Percentiles rank a stretch among this genome's conserved stretches.
Evolutionary conservation across 2,113 vertebrate species (phyloP).

Genomic region (Polypterus senegalus): DNA sequence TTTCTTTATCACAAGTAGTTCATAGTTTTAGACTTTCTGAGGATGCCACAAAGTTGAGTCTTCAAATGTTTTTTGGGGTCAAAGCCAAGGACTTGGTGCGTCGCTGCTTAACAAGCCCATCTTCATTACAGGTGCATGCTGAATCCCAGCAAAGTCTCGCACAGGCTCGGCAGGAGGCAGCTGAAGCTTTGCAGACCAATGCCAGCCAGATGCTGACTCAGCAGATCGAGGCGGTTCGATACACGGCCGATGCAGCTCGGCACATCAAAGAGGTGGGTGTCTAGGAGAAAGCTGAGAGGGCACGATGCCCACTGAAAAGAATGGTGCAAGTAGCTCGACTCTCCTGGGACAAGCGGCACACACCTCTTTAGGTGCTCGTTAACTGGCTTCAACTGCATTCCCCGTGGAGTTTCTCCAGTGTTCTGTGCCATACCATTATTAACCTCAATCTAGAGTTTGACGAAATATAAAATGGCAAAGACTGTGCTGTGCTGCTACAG

Average conservation of each 20-base stretch:
- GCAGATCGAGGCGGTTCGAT: slow-evolving; percentile 55
- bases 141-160: slow-evolving; percentile 65
- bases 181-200: slow-evolving; percentile 55
- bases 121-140: slow-evolving; percentile 49
- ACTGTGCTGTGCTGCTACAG: too few species aligned
- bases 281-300: not conserved
- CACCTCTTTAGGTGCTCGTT: too few species aligned
- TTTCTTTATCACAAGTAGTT: not conserved
- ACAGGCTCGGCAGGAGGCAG: slow-evolving; percentile 57
- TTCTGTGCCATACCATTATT: too few species aligned
- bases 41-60: too few species aligned
- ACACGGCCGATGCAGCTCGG: slow-evolving; percentile 52
- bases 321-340: too few species aligned
- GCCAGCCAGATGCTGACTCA: slow-evolving; percentile 63
- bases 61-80: not conserved
- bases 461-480: too few species aligned
- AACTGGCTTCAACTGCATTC: too few species aligned
- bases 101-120: not conserved
- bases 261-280: slow-evolving; percentile 67
- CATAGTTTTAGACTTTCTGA: not conserved
- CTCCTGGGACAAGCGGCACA: too few species aligned
- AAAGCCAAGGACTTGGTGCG: too few species aligned
- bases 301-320: too few species aligned
- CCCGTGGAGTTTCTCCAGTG: too few species aligned
- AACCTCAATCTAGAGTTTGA: too few species aligned